Evolutionary conservation across 2,113 vertebrate species (phyloP), one percentile per base, ranked within the genome.

Genomic region (Albula glossodonta): DNA sequence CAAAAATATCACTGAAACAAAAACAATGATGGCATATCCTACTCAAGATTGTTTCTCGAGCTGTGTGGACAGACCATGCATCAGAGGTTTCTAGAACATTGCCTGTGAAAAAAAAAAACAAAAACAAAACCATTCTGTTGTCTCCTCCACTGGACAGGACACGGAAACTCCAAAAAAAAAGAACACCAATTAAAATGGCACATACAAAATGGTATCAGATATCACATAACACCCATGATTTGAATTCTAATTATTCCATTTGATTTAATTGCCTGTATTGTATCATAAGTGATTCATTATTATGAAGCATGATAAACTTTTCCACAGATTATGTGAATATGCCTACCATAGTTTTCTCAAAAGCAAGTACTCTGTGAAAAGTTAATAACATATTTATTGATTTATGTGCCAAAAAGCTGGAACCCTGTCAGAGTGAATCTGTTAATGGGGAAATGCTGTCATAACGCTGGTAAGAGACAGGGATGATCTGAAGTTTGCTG

Each of bases 21-120:
- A 93, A 93, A 91, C 92, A 89, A 83, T 90, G 90, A 92, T 84
- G 74, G 41, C 89, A 93, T 91, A 92, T 95, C 94, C 93, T 94
- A 93, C 87, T 85, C 83, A 80, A 13, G 11, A 81, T 84, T 86
- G 83, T 84, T 87, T 31, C 81, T 51, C 51, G 31, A 52, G 78
- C 52, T 80, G 79, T 60, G 74, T 51, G 57, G 56, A 41, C 48
- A 53, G 77, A 60, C 51, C 74, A 63, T 80, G 31, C 77, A 31
- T 78, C 19, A 52, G 41, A 13, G 13, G 48, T 41, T 60, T 79
- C 19, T n/a, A 63, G 11, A 84, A 51, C n/a, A 48, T 48, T 52
- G 50, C 49, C 50, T 77, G 31, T n/a, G 41, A 41, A n/a, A 17
- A 17, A 63, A 41, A 66, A 66, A 66, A 22, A 41, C 31, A 41